phyloP scores from a whole-genome alignment of 1,140 invertebrate genomes.

The Drosophila kikkawai region DNA sequence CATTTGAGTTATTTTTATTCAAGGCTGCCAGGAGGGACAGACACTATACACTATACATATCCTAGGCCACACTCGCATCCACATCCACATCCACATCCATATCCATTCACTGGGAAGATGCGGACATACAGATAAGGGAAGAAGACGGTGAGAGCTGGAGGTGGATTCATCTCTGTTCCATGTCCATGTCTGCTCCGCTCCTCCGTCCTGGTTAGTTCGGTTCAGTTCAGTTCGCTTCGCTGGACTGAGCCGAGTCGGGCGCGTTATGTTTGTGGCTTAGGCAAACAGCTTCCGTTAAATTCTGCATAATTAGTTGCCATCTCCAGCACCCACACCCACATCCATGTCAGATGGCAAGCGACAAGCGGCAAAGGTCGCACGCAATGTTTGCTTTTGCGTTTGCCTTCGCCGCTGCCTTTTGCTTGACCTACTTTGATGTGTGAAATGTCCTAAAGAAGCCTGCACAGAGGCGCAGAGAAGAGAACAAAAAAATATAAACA shows the following conservation, averaged over 20 bases:
- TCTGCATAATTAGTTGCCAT: slow-evolving; percentile 82
- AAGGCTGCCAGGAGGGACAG: slow-evolving; percentile 67
- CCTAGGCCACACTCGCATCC: slow-evolving; percentile 25
- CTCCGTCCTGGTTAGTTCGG: slow-evolving; percentile 41
- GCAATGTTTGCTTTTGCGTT: slow-evolving; percentile 62
- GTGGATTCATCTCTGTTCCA: slow-evolving; percentile 6
- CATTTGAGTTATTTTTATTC: slow-evolving; percentile 81
- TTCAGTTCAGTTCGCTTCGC: slow-evolving; percentile 54
- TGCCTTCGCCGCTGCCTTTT: slow-evolving; percentile 64
- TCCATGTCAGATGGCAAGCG: slow-evolving; percentile 61
- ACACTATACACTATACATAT: slow-evolving; percentile 35
- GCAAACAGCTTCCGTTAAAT: slow-evolving; percentile 82
- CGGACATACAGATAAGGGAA: slow-evolving; percentile 30
- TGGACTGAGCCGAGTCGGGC: slow-evolving; percentile 36
- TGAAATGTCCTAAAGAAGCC: slow-evolving; percentile 76
- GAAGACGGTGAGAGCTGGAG: slow-evolving; percentile 12
- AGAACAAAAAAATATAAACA: slow-evolving; percentile 20
- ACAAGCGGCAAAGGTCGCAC: slow-evolving; percentile 77
- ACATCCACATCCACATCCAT: slow-evolving; percentile 25
- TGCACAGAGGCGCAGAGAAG: slow-evolving; percentile 25
- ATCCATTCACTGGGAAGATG: slow-evolving; percentile 26
- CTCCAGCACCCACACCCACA: slow-evolving; percentile 43
- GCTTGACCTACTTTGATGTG: slow-evolving; percentile 82
- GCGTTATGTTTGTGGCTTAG: slow-evolving; percentile 60
- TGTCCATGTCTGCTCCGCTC: slow-evolving; percentile 31